A percentile compares a stretch with the other conserved stretches of the same genome.
phyloP scores from a whole-genome alignment of 2,797 vertebrate species.

The Sebastes oblongus region DNA sequence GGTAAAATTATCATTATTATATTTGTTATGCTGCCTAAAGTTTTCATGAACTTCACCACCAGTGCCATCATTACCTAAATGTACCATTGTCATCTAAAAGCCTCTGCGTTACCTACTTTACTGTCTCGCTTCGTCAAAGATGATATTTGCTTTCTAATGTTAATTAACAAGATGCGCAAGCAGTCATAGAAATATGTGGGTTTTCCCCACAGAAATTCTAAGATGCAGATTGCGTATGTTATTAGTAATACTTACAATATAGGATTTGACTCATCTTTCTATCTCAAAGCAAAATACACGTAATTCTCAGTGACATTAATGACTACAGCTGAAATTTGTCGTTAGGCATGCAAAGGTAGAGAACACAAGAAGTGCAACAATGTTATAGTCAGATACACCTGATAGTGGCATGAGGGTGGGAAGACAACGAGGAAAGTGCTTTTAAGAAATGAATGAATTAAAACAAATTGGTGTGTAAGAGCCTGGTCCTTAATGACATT shows the following conservation, averaged over 20 bases:
- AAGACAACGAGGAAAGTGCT: neutral
- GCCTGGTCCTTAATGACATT: neutral
- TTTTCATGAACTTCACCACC: neutral
- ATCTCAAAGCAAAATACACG: neutral
- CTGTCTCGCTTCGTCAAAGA: neutral
- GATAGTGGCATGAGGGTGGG: neutral
- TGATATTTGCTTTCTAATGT: neutral
- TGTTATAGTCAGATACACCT: slow-evolving; percentile 12
- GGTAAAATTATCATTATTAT: neutral
- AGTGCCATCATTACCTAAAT: neutral
- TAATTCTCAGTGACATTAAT: neutral
- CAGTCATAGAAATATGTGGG: neutral
- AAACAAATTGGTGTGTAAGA: neutral
- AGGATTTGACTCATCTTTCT: neutral
- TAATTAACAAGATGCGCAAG: neutral
- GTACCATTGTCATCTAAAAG: neutral
- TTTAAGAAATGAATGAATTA: neutral
- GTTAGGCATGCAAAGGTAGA: neutral
- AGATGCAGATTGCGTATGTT: neutral
- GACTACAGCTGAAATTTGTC: neutral
- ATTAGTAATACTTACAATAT: neutral
- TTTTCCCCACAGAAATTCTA: neutral
- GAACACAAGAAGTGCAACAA: neutral
- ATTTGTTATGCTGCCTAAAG: neutral
- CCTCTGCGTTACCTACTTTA: neutral